Base-by-base conservation (phyloP, 1,140 invertebrate genomes). In the Coelopa frigida region DNA sequence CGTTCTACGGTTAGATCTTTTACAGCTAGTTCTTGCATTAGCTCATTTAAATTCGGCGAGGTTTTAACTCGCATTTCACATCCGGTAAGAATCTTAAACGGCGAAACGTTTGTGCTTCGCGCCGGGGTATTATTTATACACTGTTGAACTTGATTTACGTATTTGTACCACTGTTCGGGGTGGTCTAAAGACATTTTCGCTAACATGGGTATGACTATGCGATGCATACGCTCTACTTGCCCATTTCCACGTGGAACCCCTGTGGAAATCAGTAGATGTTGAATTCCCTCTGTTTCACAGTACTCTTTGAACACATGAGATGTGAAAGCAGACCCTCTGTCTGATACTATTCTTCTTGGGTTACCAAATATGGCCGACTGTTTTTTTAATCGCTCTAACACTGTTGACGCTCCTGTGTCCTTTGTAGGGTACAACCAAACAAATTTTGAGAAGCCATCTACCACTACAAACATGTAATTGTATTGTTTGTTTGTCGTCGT, bases 11-110 rank as follows among this genome's bases (percentile, higher is more conserved):
- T 46, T 31, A 49, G 60, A 1, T 39, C 27, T 20, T 42, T 14
- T 5, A 48, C 22, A 18, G 55, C 56, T 47, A 66, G 55, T 49
- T 63, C 52, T 49, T 67, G 47, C 8, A 61, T 32, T 15, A 55
- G 43, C 15, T 54, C 43, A 42, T 4, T 17, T 0, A 52, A 15
- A 6, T 57, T 51, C 4, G 48, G 20, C 42, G 63, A 55, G 4
- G 4, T 12, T 32, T 48, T 17, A 39, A 48, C 0, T 47, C 44
- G 53, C 49, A 69, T 58, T 27, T 56, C 52, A 1, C 50, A 50
- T 11, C 61, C 61, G 20, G 53, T 48, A 4, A 72, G 17, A 5
- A 72, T 4, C 23, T 68, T 31, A 51, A 70, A 70, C 2, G 62
- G 70, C 6, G 60, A 56, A 1, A 12, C 51, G 1, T 52, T 51